Evolutionary conservation across 2,113 vertebrate species (phyloP), one percentile per base, ranked within the genome.

Genomic region (Spea bombifrons): DNA sequence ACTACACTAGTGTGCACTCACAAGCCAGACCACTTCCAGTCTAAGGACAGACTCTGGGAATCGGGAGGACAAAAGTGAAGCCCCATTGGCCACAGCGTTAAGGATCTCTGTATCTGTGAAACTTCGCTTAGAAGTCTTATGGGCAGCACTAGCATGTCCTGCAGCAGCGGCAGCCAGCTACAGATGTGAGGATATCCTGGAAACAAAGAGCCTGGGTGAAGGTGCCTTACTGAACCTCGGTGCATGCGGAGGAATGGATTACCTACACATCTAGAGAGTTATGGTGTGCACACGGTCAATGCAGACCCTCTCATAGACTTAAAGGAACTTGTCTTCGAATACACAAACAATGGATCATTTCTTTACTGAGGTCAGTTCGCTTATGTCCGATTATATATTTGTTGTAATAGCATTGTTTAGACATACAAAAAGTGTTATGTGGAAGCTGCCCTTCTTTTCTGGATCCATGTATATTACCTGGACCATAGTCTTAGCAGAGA

Each of bases 351-450:
- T 95, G 94, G 94, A 94, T 75, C 92, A 90, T 82, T 96, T 94
- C 90, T 95, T 95, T 83, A 86, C 90, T 0, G 93, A 94, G 94
- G 94, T 96, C 86, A 94, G 93, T 81, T 59, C 30, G 30, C 30
- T 30, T 30, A 30, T 30, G 30, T 2, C 30, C 2, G 30, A 30
- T 30, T 30, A 30, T 30, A 30, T 30, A 30, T 2, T 30, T 30
- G 30, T 30, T 30, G 30, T 30, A 30, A 30, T 30, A 30, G 30
- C 30, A 30, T 30, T 30, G 30, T 30, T 30, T 30, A 30, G 30
- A 1, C 30, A 30, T 30, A 30, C 30, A 30, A 30, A 30, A 30
- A 30, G 2, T 30, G 30, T 30, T 1, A 30, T 3, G 10, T 8
- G 55, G 4, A 59, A 13, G 50, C 50, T 53, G 50, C 10, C 50